A percentile compares a stretch with the other conserved stretches of the same genome.
phyloP scores from a whole-genome alignment of 2,113 vertebrate genomes.

The Zosterops lateralis region DNA sequence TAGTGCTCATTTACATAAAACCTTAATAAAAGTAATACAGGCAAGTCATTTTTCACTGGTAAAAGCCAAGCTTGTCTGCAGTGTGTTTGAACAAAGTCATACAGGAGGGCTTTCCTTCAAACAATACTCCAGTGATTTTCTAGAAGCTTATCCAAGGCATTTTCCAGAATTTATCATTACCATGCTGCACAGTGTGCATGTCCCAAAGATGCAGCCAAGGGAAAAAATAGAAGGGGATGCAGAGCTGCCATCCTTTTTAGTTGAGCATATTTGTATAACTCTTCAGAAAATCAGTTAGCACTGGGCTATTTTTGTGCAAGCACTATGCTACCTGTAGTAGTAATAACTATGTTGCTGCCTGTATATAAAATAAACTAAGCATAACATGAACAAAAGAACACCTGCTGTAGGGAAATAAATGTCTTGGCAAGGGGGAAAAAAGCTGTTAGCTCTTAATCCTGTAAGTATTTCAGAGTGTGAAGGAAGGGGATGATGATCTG shows the following conservation, averaged over 20 bases:
- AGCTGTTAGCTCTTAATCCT: constrained; percentile 30
- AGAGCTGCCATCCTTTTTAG: not conserved
- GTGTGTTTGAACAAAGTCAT: not conserved
- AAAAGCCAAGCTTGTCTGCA: not conserved
- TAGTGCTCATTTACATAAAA: constrained; percentile 8
- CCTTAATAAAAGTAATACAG: not conserved
- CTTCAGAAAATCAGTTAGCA: not conserved
- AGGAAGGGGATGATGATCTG: constrained; percentile 3
- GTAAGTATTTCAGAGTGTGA: not conserved
- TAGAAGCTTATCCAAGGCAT: not conserved
- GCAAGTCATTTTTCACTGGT: not conserved
- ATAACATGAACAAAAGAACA: constrained; percentile 1
- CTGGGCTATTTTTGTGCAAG: not conserved
- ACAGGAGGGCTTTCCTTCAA: not conserved
- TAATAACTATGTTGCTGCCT: not conserved
- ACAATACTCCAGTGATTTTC: not conserved
- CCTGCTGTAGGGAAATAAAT: not conserved
- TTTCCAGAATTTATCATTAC: not conserved
- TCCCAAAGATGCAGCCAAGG: not conserved
- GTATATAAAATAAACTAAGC: not conserved
- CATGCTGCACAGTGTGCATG: not conserved
- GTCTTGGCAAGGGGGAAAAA: not conserved
- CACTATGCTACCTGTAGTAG: not conserved
- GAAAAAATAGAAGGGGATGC: not conserved
- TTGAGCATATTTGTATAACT: rapidly evolving